Evolutionary conservation across 1,140 invertebrate species (phyloP), one percentile per base, ranked within the genome.

Genomic region (Scaptomyza graminum): DNA sequence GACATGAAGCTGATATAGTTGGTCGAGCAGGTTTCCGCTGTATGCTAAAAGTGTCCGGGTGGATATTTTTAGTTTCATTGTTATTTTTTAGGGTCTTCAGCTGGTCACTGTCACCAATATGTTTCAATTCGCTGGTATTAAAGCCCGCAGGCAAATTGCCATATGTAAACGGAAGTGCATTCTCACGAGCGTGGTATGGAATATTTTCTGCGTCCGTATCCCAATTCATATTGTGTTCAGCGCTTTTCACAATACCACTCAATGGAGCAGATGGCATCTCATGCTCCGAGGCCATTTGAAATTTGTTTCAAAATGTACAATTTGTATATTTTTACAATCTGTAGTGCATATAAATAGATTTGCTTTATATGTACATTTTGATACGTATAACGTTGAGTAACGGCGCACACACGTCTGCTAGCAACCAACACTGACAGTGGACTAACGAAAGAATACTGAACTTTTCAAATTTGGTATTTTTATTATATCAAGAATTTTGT

Each of bases 81-180:
- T 46, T 57, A 11, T 44, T 49, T 11, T 55, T 44, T 3, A 25
- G 43, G 5, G 39, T 60, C 7, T 67, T 49, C 5, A 60, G 15
- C 12, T 34, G 34, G 7, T 52, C 52, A 1, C 64, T 65, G 0
- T 39, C 50, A 1, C 5, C 34, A 2, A 76, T 52, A 63, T 82
- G 76, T 31, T 82, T 79, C 9, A 77, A 54, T 9, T 72, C 49
- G 18, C 67, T 79, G 22, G 55, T 64, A 44, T 61, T 59, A 16
- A 79, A 78, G 3, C 75, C 79, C 3, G 60, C 60, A 6, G 87
- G 76, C 13, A 93, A 89, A 12, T 92, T 92, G 8, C 95, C 94
- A 92, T 96, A 96, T 8, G 94, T 95, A 85, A 97, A 97, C 1
- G 96, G 96, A 41, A 94, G 93, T 47, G 95, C 95, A 82, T 95